Base-by-base conservation (phyloP, 2,797 vertebrate species). In the Steatocranus sp. region DNA sequence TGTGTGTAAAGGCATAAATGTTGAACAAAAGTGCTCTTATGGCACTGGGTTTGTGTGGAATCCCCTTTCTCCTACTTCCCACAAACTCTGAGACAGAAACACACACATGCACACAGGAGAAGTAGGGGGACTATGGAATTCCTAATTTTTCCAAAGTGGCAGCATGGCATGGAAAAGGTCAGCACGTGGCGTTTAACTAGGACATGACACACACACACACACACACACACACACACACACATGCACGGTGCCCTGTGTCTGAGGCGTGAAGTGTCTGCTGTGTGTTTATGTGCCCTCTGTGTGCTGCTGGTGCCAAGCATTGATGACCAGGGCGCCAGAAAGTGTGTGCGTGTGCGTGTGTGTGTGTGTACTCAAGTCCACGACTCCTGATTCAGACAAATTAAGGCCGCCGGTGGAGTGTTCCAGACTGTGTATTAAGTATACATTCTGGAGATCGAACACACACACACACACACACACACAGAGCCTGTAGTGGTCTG, bases 1-100 rank as follows among this genome's bases (percentile, higher is more conserved):
- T 43, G 46, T 15, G 3, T 68, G 75, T 86, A 78, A 79, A 36
- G 63, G 48, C 70, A 78, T 84, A 50, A 76, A 88, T 87, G 83
- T 81, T 83, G 83, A 91, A 93, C 91, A 92, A 92, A 93, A 92
- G 92, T 88, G 89, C 90, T 88, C 88, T 92, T 92, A 92, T 90
- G 84, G 90, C 87, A 79, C 61, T 27, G 53, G 68, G 12, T 74
- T 81, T 53, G 85, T 89, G 91, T 84, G 89, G 92, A 91, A 92
- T 93, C 86, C 89, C 93, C 93, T 93, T 93, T 92, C 91, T 92
- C 90, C 89, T 78, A 87, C 83, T 93, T 93, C 89, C 86, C 92
- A 92, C 87, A 88, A 70, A 88, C 78, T 73, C 34, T 66, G 23
- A 82, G 4, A 83, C 50, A 85, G 63, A 80, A 36, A 83, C 75